Conservation (phyloP, 2,113 vertebrate genomes). For the Leucoraja erinaceus region DNA sequence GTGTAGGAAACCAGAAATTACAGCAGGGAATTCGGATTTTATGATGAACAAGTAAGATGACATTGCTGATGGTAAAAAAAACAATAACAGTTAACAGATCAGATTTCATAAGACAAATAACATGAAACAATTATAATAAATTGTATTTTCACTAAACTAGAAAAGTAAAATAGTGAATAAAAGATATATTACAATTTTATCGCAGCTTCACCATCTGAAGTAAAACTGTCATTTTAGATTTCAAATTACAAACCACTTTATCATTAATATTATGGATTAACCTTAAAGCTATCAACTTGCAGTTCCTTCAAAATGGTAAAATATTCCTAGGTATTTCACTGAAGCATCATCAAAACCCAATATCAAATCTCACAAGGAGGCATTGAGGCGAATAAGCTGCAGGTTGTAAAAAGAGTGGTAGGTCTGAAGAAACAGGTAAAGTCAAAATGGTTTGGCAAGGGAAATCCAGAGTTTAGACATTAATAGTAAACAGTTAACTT, state of each 20-base stretch:
- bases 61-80: conserved; percentile 72
- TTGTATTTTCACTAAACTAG: background rate
- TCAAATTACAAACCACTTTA: background rate
- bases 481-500: too few relatives aligned
- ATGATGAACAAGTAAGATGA: conserved; percentile 89
- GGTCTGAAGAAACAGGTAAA: too few relatives aligned
- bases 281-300: background rate
- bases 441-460: too few relatives aligned
- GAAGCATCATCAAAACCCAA: too few relatives aligned
- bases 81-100: conserved; percentile 28
- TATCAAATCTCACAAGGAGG: too few relatives aligned
- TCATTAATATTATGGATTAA: background rate
- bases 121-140: background rate
- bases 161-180: background rate
- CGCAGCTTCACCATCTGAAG: background rate
- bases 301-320: too few relatives aligned
- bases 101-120: background rate
- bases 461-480: too few relatives aligned
- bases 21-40: conserved; percentile 83
- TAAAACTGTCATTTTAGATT: background rate
- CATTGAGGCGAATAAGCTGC: too few relatives aligned
- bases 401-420: too few relatives aligned
- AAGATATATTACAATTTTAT: background rate
- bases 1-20: conserved; percentile 68
- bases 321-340: too few relatives aligned